These are phyloP conservation scores for Cossypha polioptera DNA, from an alignment of 2,797 vertebrate genomes.

Conservation along the genomic window DNA sequence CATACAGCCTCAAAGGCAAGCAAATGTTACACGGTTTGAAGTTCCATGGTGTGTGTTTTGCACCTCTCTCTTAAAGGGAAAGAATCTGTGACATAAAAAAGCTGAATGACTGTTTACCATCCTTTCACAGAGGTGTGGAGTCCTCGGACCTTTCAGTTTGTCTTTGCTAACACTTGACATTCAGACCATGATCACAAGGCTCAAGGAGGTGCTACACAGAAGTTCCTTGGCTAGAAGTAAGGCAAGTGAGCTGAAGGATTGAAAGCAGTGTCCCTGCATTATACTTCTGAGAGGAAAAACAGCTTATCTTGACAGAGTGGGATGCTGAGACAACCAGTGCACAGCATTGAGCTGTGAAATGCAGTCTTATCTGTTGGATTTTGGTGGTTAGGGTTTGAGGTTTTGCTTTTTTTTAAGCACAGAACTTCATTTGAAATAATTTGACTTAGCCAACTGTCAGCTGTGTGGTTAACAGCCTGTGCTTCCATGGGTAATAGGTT, in stretches of 20 bases:
- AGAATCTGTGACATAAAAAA: not conserved
- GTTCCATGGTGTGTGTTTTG: not conserved
- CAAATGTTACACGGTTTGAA: not conserved
- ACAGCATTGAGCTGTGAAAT: not conserved
- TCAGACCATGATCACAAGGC: not conserved
- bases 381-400: not conserved
- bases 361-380: not conserved
- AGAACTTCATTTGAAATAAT: conserved; percentile 12
- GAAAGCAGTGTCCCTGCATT: not conserved
- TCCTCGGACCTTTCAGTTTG: not conserved
- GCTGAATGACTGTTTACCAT: not conserved
- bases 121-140: not conserved
- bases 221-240: not conserved
- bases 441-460: not conserved
- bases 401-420: not conserved
- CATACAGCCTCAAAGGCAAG: not conserved
- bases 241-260: not conserved
- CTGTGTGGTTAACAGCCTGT: conserved; percentile 46
- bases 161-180: not conserved
- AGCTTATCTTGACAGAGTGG: accelerated
- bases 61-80: not conserved
- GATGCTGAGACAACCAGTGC: not conserved
- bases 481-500: conserved; percentile 47
- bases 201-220: not conserved
- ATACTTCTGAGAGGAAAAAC: not conserved